Conservation (phyloP, 2,113 vertebrate genomes). For the Pseudonaja textilis region DNA sequence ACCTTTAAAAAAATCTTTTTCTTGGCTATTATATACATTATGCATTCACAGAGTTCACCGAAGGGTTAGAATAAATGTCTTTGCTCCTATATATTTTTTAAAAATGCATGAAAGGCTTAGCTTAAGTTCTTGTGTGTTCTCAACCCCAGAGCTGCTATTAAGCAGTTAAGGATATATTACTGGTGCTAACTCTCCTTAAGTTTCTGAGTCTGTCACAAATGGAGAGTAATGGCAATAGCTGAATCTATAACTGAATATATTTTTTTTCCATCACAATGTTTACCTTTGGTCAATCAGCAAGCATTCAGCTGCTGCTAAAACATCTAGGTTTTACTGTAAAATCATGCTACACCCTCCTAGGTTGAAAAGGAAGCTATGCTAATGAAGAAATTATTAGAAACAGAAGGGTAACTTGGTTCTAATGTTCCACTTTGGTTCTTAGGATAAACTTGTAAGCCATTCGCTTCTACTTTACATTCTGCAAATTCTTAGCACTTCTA, state of each 20-base stretch:
- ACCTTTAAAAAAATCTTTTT: neutral
- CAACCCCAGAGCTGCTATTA: neutral
- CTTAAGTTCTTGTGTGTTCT: neutral
- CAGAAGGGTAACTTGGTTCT: slow-evolving; percentile 49
- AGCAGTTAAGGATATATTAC: neutral
- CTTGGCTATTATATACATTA: neutral
- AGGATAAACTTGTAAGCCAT: slow-evolving; percentile 50
- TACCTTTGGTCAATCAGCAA: neutral
- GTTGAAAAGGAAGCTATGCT: slow-evolving; percentile 42
- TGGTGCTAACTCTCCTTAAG: slow-evolving; percentile 7
- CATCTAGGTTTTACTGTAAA: slow-evolving; percentile 36
- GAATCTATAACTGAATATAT: slow-evolving; percentile 36
- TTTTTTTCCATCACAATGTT: slow-evolving; percentile 3
- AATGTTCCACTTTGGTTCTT: slow-evolving; percentile 48
- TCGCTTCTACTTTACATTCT: slow-evolving; percentile 43
- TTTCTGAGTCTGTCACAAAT: slow-evolving; percentile 1
- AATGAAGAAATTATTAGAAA: slow-evolving; percentile 49
- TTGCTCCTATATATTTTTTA: neutral
- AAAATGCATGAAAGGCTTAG: neutral
- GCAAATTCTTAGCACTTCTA: slow-evolving; percentile 47
- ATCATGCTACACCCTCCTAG: slow-evolving; percentile 43
- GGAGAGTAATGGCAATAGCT: neutral
- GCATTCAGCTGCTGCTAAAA: neutral
- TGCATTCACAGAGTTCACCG: neutral
- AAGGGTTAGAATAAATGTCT: neutral